Conservation (phyloP, 1,140 invertebrate species). For the Platyscapa corneri region DNA sequence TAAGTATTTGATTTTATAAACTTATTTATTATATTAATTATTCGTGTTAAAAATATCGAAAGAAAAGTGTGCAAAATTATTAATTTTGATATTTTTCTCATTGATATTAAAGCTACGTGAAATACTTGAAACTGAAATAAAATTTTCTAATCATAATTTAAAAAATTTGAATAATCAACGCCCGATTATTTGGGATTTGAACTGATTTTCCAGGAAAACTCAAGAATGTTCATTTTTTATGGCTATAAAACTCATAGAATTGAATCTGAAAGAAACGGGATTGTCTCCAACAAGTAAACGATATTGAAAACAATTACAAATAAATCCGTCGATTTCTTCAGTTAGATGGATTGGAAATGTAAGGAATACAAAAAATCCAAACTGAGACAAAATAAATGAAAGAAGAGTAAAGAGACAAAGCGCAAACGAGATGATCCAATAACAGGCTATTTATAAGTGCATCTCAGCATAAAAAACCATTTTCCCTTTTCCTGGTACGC, state of each 20-base stretch:
- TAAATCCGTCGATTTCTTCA: background rate
- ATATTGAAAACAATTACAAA: conserved; percentile 24
- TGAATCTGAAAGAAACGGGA: background rate
- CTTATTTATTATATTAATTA: no score
- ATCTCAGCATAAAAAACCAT: conserved; percentile 19
- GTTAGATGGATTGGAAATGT: conserved; percentile 3
- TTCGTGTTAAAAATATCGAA: no score
- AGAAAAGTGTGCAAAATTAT: no score
- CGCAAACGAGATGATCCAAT: conserved; percentile 8
- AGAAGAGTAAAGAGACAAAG: background rate
- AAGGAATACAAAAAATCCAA: background rate
- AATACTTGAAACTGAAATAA: no score
- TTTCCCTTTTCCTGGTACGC: conserved; percentile 26
- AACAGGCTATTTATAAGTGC: conserved; percentile 31
- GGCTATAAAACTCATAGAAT: background rate
- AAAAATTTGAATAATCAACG: background rate
- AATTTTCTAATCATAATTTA: background rate
- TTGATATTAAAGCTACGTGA: no score
- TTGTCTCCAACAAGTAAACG: background rate
- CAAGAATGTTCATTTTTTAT: background rate
- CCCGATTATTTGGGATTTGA: background rate
- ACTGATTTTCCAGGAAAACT: background rate
- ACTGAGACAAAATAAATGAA: background rate
- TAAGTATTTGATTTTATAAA: no score
- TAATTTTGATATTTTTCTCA: no score